Evolutionary conservation across 2,888 invertebrate species (phyloP), one percentile per base, ranked within the genome.

Genomic region (Sinopyrophorus schimmeli): DNA sequence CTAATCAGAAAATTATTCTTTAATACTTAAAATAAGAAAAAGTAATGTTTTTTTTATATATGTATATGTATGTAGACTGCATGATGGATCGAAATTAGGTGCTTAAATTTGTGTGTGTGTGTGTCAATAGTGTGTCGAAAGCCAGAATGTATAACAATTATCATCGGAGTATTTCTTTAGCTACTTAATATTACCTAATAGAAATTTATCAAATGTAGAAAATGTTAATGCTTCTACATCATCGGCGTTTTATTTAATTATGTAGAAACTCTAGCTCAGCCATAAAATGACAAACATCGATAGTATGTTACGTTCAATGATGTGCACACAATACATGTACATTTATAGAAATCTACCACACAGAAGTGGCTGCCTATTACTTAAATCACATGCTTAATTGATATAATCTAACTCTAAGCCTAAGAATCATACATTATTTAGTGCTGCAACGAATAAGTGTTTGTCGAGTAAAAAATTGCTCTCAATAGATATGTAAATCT

Each of bases 121-220:
- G n/a, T n/a, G n/a, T n/a, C n/a, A n/a, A n/a, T n/a, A n/a, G n/a
- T n/a, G n/a, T n/a, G n/a, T n/a, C n/a, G n/a, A n/a, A n/a, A n/a
- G n/a, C n/a, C n/a, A n/a, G n/a, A n/a, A n/a, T n/a, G n/a, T n/a
- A n/a, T n/a, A n/a, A n/a, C n/a, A n/a, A n/a, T n/a, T n/a, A n/a
- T n/a, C n/a, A n/a, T n/a, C n/a, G n/a, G n/a, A n/a, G n/a, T n/a
- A n/a, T 15, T 14, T 14, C 24, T 31, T 30, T 24, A 30, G 23
- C 14, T 30, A 46, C 17, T 21, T 40, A 35, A 28, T 23, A 42
- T n/a, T n/a, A n/a, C n/a, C n/a, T n/a, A 48, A 37, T 48, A 46
- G 46, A 46, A 46, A 46, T 49, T 43, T 49, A 49, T 43, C 20
- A 49, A 49, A 49, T 49, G 49, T 49, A 49, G 43, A 49, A 49